Evolutionary conservation across 1,140 invertebrate genomes (phyloP), one percentile per base, ranked within the genome.

Genomic region (Drosophila bocqueti): DNA sequence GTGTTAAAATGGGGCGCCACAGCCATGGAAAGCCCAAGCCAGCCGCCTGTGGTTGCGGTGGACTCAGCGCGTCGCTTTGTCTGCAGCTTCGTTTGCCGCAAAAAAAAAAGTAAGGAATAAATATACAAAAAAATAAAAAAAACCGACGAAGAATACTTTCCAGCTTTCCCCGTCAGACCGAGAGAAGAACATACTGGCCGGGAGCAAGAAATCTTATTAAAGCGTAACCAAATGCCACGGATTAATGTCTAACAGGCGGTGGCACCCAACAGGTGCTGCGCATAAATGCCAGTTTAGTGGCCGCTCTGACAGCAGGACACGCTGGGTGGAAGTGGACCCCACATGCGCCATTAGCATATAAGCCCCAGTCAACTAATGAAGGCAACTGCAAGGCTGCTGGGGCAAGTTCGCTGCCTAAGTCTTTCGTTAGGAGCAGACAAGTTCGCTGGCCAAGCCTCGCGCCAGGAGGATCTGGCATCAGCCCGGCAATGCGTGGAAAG

Each of bases 221-320:
- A 91, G 89, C 87, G 83, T 82, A 91, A 91, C 87, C 89, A 91
- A 91, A 91, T 91, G 83, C 83, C 71, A 73, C 61, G 81, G 89
- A 91, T 91, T 81, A 91, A 83, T 89, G 84, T 89, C 84, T 84
- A 89, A 84, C 86, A 79, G 79, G 81, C 78, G 63, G 63, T 75
- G 64, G 59, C 63, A 73, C 36, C 45, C 81, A 85, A 71, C 84
- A 89, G 85, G 81, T 89, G 84, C 84, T 87, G 74, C 60, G 68
- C 78, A 77, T 83, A 89, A 77, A 89, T 84, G 84, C 81, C 84
- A 87, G 65, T 75, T 83, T 84, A 89, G 71, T 81, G 63, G 82
- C 73, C 47, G 26, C 47, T 57, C 62, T 85, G 83, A 86, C 82
- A 85, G 82, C 71, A 71, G 81, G 47, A 57, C 50, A 45, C 47